A percentile compares a stretch with the other conserved stretches of the same genome.
phyloP scores from a whole-genome alignment of 2,888 invertebrate species.

The Chymomyza amoena region DNA sequence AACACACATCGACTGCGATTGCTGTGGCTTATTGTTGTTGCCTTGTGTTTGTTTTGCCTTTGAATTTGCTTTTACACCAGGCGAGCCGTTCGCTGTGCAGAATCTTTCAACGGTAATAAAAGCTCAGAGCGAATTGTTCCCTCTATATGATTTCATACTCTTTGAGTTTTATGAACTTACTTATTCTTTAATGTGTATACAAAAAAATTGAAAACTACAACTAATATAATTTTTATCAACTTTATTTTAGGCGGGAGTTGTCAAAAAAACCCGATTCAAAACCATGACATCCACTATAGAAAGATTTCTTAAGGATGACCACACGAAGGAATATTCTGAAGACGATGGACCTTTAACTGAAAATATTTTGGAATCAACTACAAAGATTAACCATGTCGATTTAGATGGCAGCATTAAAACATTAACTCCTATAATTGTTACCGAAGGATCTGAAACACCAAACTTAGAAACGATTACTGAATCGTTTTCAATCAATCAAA shows the following conservation, averaged over 20 bases:
- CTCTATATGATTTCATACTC: too few relatives aligned
- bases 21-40: too few relatives aligned
- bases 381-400: constrained; percentile 82
- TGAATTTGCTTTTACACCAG: too few relatives aligned
- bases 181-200: too few relatives aligned
- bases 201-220: too few relatives aligned
- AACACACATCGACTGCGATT: too few relatives aligned
- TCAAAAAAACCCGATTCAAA: constrained; percentile 91
- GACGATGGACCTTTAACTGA: constrained; percentile 90
- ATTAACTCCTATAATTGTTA: constrained; percentile 87
- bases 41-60: too few relatives aligned
- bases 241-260: constrained; percentile 86
- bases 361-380: constrained; percentile 90
- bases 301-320: constrained; percentile 84
- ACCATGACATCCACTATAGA: constrained; percentile 93
- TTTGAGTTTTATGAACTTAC: too few relatives aligned
- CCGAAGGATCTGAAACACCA: constrained; percentile 89
- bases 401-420: constrained; percentile 90
- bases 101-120: too few relatives aligned
- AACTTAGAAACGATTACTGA: constrained; percentile 93
- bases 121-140: too few relatives aligned
- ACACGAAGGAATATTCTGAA: constrained; percentile 80
- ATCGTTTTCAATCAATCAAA: constrained; percentile 94
- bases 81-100: too few relatives aligned
- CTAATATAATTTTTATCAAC: background rate